phyloP scores from a whole-genome alignment of 2,888 invertebrate genomes.

The Acanthacorydalis orientalis region DNA sequence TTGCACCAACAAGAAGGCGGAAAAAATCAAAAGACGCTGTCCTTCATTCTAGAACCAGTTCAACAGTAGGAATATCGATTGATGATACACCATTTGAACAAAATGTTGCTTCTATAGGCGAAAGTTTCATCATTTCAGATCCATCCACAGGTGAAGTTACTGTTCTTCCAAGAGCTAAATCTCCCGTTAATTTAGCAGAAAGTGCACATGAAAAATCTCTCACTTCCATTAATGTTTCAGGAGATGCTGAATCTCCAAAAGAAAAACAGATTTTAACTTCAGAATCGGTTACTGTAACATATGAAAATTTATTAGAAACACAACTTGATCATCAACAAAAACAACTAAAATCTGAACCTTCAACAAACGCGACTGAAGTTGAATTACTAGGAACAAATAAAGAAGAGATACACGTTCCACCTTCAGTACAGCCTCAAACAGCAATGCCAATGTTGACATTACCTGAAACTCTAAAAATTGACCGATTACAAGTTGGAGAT shows the following conservation, averaged over 20 bases:
- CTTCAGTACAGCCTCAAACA: neutral
- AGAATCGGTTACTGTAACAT: too few species aligned
- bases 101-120: neutral
- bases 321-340: neutral
- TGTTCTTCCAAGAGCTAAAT: neutral
- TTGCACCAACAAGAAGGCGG: conserved; percentile 12
- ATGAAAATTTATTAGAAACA: too few species aligned
- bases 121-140: neutral
- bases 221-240: too few species aligned
- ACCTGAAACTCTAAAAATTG: conserved; percentile 25
- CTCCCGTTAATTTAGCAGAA: too few species aligned
- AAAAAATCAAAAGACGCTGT: conserved; percentile 8
- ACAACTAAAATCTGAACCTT: neutral
- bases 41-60: neutral
- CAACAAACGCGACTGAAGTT: neutral
- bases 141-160: neutral
- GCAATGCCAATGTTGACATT: conserved; percentile 2
- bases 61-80: neutral
- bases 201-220: too few species aligned
- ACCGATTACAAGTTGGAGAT: conserved; percentile 52
- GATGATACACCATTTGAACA: neutral
- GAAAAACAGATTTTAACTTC: too few species aligned
- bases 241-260: too few species aligned
- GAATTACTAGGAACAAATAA: neutral
- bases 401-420: neutral